These are phyloP conservation scores for Leiothrix lutea DNA, from an alignment of 2,113 vertebrate genomes.

Conservation along the genomic window DNA sequence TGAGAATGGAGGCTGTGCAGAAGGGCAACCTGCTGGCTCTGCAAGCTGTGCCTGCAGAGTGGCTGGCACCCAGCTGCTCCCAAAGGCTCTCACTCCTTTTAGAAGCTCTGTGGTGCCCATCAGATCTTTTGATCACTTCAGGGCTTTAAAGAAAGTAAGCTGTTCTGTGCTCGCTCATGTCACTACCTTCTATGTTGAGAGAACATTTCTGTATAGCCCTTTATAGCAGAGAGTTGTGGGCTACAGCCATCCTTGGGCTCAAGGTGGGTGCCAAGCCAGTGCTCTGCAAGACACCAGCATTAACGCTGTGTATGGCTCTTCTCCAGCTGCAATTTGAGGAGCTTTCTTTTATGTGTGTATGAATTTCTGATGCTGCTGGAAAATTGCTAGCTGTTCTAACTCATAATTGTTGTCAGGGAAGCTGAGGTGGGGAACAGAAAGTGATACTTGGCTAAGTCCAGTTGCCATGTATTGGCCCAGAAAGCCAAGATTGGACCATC, in stretches of 20 bases:
- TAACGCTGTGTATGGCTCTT: not conserved
- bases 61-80: not conserved
- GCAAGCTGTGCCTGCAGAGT: not conserved
- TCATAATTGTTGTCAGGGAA: not conserved
- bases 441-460: rapidly evolving
- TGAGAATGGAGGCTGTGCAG: not conserved
- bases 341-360: not conserved
- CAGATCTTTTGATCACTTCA: not conserved
- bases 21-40: not conserved
- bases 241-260: not conserved
- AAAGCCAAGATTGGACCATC: not conserved
- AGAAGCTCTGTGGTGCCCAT: not conserved
- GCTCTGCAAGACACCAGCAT: not conserved
- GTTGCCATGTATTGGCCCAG: not conserved
- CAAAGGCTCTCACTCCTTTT: not conserved
- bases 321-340: not conserved
- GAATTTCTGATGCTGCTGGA: not conserved
- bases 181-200: not conserved
- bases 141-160: not conserved
- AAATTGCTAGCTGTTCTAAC: not conserved
- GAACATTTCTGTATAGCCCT: not conserved
- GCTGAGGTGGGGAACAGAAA: not conserved
- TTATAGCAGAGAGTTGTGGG: not conserved
- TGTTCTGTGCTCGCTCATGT: not conserved
- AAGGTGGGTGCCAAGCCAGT: not conserved